Evolutionary conservation across 2,113 vertebrate genomes (phyloP).

Genomic region (Pelodiscus sinensis): DNA sequence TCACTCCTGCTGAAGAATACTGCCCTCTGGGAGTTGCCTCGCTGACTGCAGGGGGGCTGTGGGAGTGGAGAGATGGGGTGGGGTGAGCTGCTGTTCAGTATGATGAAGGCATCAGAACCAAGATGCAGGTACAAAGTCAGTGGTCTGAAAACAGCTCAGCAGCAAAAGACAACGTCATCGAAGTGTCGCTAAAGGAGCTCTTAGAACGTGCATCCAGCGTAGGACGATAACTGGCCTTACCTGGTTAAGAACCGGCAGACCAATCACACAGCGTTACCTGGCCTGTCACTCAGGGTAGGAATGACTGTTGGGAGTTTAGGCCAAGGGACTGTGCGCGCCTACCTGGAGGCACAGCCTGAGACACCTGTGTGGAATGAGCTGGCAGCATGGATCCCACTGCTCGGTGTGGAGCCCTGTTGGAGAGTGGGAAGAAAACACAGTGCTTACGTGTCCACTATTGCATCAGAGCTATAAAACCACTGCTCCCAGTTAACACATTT

Average conservation of each 20-base stretch:
- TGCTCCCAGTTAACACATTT: too few species aligned
- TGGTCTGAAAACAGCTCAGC: not conserved
- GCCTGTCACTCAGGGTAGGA: too few species aligned
- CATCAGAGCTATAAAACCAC: too few species aligned
- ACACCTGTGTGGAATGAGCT: too few species aligned
- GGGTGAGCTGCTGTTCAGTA: not conserved
- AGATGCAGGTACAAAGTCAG: not conserved
- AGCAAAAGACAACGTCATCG: not conserved
- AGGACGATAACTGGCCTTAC: not conserved
- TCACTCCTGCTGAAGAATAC: not conserved
- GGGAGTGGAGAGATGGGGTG: not conserved
- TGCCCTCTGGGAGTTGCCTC: fast-evolving
- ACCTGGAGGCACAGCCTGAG: too few species aligned
- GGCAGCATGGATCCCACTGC: too few species aligned
- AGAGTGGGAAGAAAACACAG: too few species aligned
- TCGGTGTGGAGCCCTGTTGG: too few species aligned
- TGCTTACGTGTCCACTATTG: too few species aligned
- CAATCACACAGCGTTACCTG: not conserved
- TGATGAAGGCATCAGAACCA: not conserved
- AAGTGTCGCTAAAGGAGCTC: not conserved
- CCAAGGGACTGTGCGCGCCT: too few species aligned
- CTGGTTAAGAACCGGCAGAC: not conserved
- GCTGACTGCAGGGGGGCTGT: fast-evolving
- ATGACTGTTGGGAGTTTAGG: too few species aligned
- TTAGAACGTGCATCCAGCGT: not conserved